Evolutionary conservation across 2,888 invertebrate species (phyloP).

Genomic region (Ichneumon xanthorius): DNA sequence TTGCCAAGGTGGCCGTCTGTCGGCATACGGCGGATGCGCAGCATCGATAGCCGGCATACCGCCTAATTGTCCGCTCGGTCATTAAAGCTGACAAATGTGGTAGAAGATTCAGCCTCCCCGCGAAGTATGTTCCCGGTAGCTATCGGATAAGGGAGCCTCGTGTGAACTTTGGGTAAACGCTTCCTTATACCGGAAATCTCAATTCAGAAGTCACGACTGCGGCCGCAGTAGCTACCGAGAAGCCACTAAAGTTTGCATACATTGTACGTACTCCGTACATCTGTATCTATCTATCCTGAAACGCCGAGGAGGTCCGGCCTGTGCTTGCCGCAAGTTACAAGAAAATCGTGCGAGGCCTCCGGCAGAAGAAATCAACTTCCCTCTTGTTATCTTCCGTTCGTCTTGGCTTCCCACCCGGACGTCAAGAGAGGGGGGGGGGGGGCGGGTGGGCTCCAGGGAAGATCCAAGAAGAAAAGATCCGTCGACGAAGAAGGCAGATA

Average conservation of each 20-base stretch:
- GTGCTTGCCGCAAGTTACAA: constrained; percentile 24
- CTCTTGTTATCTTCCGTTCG: constrained; percentile 55
- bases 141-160: not conserved
- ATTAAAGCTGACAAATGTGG: not conserved
- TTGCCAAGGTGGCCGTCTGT: not conserved
- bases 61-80: not conserved
- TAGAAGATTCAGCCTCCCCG: not conserved
- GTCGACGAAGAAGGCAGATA: constrained; percentile 51
- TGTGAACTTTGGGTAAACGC: constrained; percentile 18
- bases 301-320: constrained; percentile 41
- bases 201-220: constrained; percentile 16
- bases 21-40: not conserved
- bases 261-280: constrained; percentile 27
- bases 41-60: too few species aligned
- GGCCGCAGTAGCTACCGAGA: not conserved
- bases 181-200: constrained; percentile 16
- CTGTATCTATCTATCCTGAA: constrained; percentile 26
- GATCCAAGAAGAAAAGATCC: constrained; percentile 53
- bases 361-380: constrained; percentile 39
- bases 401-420: constrained; percentile 46
- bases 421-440: constrained; percentile 12
- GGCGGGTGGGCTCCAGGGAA: constrained; percentile 27
- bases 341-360: constrained; percentile 54
- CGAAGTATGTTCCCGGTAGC: not conserved
- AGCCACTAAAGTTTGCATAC: constrained; percentile 34